Evolutionary conservation across 2,113 vertebrate genomes (phyloP).

Genomic region (Myiopsitta monachus): DNA sequence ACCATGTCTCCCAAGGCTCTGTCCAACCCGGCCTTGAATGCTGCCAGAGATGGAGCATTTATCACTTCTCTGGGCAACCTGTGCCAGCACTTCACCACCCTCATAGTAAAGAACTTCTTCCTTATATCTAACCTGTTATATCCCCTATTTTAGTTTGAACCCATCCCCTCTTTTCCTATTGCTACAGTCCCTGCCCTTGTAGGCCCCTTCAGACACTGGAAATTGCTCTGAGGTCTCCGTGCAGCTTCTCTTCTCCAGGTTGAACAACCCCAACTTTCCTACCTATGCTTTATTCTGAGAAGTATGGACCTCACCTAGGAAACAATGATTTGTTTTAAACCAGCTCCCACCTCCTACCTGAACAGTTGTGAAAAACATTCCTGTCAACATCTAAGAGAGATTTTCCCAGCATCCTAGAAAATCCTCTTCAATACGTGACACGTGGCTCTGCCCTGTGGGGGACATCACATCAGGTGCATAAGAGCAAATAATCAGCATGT

Average conservation of each 20-base stretch:
- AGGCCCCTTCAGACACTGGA: accelerated
- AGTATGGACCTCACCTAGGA: background rate
- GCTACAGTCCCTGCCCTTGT: background rate
- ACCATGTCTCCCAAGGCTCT: background rate
- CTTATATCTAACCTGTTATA: accelerated
- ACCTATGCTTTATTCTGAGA: background rate
- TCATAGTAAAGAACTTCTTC: accelerated
- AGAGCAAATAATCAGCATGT: background rate
- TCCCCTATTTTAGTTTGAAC: accelerated
- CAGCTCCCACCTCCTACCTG: background rate
- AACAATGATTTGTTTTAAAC: background rate
- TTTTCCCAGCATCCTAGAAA: background rate
- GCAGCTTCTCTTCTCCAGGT: background rate
- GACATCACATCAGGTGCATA: background rate
- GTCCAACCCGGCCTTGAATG: accelerated
- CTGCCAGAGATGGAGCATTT: background rate
- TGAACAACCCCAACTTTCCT: background rate
- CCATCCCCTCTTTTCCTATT: background rate
- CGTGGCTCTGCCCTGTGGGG: background rate
- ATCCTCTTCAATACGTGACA: background rate
- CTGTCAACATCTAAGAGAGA: background rate
- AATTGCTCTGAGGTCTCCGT: background rate
- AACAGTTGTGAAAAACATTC: background rate
- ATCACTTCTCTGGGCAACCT: background rate
- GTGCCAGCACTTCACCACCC: accelerated